Percentiles rank a stretch among this genome's conserved stretches.
Conservation (phyloP, 2,888 invertebrate genomes). For the Drosophila aldrichi region DNA sequence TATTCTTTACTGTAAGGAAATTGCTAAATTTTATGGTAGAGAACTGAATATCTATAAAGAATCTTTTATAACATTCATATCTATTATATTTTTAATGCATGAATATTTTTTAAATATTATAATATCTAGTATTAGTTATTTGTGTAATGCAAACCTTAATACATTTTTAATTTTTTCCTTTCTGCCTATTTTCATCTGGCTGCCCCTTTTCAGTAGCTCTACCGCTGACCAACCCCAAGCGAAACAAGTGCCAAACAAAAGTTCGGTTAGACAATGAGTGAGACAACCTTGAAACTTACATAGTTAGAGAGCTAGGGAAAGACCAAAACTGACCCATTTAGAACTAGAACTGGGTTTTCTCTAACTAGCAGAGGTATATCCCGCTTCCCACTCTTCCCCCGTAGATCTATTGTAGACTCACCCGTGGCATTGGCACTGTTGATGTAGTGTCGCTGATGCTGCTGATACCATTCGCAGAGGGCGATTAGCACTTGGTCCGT, state of each 20-base stretch:
- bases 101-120: too few species aligned
- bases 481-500: conserved; percentile 84
- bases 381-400: accelerated
- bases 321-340: conserved; percentile 55
- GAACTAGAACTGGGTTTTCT: neutral
- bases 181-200: neutral
- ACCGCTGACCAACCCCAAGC: neutral
- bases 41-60: too few species aligned
- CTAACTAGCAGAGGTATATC: neutral
- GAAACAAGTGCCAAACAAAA: neutral
- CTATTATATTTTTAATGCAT: too few species aligned
- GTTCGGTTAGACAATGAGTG: conserved; percentile 1
- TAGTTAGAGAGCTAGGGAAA: conserved; percentile 35
- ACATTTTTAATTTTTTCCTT: neutral
- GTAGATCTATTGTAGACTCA: conserved; percentile 55
- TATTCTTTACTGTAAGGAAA: too few species aligned
- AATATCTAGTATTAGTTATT: too few species aligned
- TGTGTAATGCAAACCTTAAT: too few species aligned
- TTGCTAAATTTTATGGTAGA: too few species aligned
- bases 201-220: too few species aligned
- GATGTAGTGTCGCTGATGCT: conserved; percentile 67
- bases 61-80: too few species aligned
- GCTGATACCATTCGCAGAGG: conserved; percentile 83
- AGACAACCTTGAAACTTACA: conserved; percentile 57
- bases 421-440: conserved; percentile 72